Percentiles rank a stretch among this genome's conserved stretches.
These are phyloP conservation scores for Drosophila stalkeri DNA, from an alignment of 2,888 invertebrate species.

Conservation along the genomic window DNA sequence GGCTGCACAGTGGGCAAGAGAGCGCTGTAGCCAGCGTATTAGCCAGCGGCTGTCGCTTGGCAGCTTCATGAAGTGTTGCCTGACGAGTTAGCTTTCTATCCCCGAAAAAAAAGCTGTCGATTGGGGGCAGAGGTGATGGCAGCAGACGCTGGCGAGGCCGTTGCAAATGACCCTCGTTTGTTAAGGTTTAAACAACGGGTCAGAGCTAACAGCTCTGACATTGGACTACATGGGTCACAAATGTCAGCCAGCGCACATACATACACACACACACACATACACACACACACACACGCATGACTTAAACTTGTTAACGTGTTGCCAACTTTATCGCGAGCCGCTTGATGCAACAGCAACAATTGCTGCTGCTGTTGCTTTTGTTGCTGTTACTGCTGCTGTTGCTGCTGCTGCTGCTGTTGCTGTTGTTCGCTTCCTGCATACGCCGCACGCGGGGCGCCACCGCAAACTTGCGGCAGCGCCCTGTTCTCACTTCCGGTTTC, in stretches of 20 bases:
- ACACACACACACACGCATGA: slow-evolving; percentile 20
- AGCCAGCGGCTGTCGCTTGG: slow-evolving; percentile 36
- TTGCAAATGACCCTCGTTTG: slow-evolving; percentile 70
- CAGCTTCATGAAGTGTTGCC: slow-evolving; percentile 37
- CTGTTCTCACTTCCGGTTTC: slow-evolving; percentile 79
- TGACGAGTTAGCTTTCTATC: slow-evolving; percentile 30
- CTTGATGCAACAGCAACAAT: slow-evolving; percentile 42
- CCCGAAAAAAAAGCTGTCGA: slow-evolving; percentile 30
- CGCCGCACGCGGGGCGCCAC: slow-evolving; percentile 61
- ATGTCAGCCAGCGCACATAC: slow-evolving; percentile 52
- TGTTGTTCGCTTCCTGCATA: slow-evolving; percentile 65
- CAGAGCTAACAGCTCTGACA: slow-evolving; percentile 50
- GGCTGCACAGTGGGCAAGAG: slow-evolving; percentile 20
- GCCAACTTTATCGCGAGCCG: slow-evolving; percentile 67
- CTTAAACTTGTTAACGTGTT: slow-evolving; percentile 55
- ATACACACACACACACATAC: slow-evolving; percentile 5
- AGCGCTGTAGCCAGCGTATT: slow-evolving; percentile 37
- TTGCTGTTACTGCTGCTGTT: not conserved
- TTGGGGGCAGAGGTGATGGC: slow-evolving; percentile 7
- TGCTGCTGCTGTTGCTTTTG: slow-evolving; percentile 18
- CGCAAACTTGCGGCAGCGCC: slow-evolving; percentile 76
- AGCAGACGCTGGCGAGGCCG: slow-evolving; percentile 9
- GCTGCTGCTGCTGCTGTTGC: slow-evolving; percentile 22
- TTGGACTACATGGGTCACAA: slow-evolving; percentile 65
- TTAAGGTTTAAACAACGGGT: slow-evolving; percentile 49